These are phyloP conservation scores for Macrocentrus cingulum DNA, from an alignment of 1,140 invertebrate genomes.

Conservation along the genomic window DNA sequence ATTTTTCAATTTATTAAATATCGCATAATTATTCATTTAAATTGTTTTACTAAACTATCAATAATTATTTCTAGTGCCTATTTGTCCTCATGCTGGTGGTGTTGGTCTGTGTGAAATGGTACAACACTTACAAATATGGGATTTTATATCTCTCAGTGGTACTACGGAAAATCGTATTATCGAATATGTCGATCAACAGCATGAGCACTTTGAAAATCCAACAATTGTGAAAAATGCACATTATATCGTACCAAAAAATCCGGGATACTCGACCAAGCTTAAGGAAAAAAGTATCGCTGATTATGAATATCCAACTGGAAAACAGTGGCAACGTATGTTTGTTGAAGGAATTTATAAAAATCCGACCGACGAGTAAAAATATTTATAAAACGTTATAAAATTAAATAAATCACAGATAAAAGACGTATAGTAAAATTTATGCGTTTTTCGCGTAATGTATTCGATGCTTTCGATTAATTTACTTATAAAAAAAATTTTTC, in stretches of 20 bases:
- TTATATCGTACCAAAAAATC: conserved; percentile 71
- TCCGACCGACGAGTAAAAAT: conserved; percentile 32
- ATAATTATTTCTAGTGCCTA: conserved; percentile 69
- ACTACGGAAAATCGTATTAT: conserved; percentile 72
- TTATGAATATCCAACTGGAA: conserved; percentile 76
- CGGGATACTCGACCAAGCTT: conserved; percentile 82
- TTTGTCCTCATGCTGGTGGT: conserved; percentile 91
- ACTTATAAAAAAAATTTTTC: neutral
- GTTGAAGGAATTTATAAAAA: conserved; percentile 51
- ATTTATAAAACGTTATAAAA: too few species aligned
- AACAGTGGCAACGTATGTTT: conserved; percentile 72
- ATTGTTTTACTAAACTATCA: conserved; percentile 6
- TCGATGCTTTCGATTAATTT: too few species aligned
- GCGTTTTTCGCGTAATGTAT: too few species aligned
- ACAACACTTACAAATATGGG: conserved; percentile 89
- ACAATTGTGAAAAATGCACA: conserved; percentile 68
- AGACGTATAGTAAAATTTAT: too few species aligned
- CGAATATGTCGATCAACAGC: conserved; percentile 87
- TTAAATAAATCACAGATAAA: too few species aligned
- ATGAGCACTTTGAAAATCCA: conserved; percentile 82
- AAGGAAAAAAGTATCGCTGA: conserved; percentile 66
- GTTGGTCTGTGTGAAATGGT: conserved; percentile 92
- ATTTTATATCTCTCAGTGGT: conserved; percentile 74
- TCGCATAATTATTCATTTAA: conserved; percentile 1
- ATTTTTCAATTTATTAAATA: conserved; percentile 8